Evolutionary conservation across 2,888 invertebrate genomes (phyloP), one percentile per base, ranked within the genome.

Genomic region (Drosophila neonasuta): DNA sequence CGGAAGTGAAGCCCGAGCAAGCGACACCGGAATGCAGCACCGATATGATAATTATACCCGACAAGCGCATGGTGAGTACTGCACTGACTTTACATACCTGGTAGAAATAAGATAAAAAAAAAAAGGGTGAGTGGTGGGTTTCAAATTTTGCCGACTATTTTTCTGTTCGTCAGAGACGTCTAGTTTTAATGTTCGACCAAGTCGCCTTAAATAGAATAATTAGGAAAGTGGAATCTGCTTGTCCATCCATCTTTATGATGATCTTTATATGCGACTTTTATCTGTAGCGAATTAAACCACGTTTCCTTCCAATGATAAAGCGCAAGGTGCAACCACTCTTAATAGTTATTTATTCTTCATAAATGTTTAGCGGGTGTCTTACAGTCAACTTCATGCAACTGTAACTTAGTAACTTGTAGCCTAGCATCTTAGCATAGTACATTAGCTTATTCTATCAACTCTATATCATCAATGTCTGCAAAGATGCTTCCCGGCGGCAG

Each of bases 391-490:
- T n/a, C 34, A 32, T 10, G 32, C 32, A 10, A 32, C n/a, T 36
- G n/a, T 4, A 0, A n/a, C 1, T 2, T 34, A 11, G 9, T 10
- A 32, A 9, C 32, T 24, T 5, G 5, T 24, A 11, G 32, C 1
- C 9, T 10, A 2, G 29, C 9, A 10, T 2, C 15, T 29, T 42
- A 30, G 15, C 6, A 6, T 17, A 6, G 9, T 44, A 55, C 15
- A 3, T 30, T 30, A 30, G 10, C 29, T n/a, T 87, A 89, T 68
- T 88, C 89, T 58, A 90, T 84, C 32, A 90, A 70, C 32, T 90
- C 88, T 48, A 90, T 89, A 68, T 90, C 89, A 79, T 90, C 89
- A 30, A 88, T 86, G 46, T 89, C 90, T 1, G 88, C 87, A 36
- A 76, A 82, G 30, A 85, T 79, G 39, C 76, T 83, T n/a, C 82